phyloP scores from a whole-genome alignment of 2,888 invertebrate genomes.

The Eilema griseolum region DNA sequence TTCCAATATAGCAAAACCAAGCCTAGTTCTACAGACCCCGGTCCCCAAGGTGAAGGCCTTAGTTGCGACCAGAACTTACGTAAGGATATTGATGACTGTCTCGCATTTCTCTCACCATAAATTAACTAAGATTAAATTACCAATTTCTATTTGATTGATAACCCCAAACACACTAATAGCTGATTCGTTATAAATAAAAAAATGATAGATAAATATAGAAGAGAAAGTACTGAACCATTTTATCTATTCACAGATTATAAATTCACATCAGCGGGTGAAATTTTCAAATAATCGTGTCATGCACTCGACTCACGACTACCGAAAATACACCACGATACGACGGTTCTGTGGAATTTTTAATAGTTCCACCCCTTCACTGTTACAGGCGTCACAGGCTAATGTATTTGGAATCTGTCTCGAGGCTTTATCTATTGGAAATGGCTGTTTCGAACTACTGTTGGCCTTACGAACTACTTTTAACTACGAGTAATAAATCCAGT shows the following conservation, averaged over 20 bases:
- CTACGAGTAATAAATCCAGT: conserved; percentile 83
- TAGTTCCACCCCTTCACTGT: conserved; percentile 71
- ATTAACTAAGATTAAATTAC: not conserved
- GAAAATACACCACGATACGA: conserved; percentile 65
- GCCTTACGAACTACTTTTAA: conserved; percentile 83
- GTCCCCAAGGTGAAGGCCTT: too few relatives aligned
- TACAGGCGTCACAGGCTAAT: conserved; percentile 75
- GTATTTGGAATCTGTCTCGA: conserved; percentile 85
- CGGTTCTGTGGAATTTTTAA: conserved; percentile 81
- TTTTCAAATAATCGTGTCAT: conserved; percentile 78
- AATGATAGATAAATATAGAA: not conserved
- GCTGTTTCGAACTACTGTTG: conserved; percentile 83
- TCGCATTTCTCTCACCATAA: not conserved
- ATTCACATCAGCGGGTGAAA: conserved; percentile 53
- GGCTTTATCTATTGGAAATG: conserved; percentile 85
- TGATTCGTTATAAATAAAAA: not conserved
- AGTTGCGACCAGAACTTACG: too few relatives aligned
- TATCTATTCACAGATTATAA: conserved; percentile 46
- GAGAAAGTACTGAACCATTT: not conserved
- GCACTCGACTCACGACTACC: conserved; percentile 65
- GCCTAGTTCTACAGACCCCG: too few relatives aligned
- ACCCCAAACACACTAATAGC: not conserved
- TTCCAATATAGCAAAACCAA: too few relatives aligned
- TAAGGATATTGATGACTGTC: too few relatives aligned
- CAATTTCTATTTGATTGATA: not conserved